Evolutionary conservation across 2,113 vertebrate genomes (phyloP).

Genomic region (Dasypus novemcinctus): DNA sequence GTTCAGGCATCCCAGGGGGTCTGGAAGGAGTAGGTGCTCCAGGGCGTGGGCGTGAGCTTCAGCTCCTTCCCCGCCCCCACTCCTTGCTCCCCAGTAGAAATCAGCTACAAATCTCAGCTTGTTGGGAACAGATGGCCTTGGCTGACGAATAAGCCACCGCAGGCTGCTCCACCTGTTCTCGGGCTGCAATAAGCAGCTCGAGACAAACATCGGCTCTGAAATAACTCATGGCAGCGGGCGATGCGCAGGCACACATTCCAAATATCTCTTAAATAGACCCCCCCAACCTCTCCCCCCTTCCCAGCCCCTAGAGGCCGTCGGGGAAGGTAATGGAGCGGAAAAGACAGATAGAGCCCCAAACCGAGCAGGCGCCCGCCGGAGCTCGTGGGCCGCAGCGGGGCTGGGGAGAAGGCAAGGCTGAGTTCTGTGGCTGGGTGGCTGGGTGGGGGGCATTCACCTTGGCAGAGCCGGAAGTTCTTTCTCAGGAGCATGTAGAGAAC

Average conservation of each 20-base stretch:
- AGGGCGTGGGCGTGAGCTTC: background rate
- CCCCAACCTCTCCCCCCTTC: slow-evolving; percentile 16
- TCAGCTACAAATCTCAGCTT: slow-evolving; percentile 81
- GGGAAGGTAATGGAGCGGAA: slow-evolving; percentile 70
- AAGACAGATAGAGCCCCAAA: slow-evolving; percentile 51
- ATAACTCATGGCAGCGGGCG: slow-evolving; percentile 77
- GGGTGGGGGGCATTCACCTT: background rate
- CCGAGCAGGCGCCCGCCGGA: background rate
- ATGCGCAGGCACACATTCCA: slow-evolving; percentile 64
- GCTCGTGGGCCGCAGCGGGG: background rate
- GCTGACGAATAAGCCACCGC: slow-evolving; percentile 75
- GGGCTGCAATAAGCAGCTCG: slow-evolving; percentile 75
- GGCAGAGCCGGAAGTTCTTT: background rate
- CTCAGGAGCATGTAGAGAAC: background rate
- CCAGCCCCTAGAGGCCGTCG: slow-evolving; percentile 53
- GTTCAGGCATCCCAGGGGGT: background rate
- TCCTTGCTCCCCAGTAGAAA: slow-evolving; percentile 76
- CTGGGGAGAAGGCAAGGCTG: background rate
- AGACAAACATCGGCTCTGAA: slow-evolving; percentile 74
- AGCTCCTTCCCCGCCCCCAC: slow-evolving; percentile 57
- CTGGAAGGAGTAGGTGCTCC: background rate
- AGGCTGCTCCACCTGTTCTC: slow-evolving; percentile 79
- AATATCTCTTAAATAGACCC: slow-evolving; percentile 67
- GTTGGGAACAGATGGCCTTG: slow-evolving; percentile 82
- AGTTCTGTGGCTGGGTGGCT: background rate